Base-by-base conservation (phyloP, 2,888 invertebrate species). In the Aphidius colemani region DNA sequence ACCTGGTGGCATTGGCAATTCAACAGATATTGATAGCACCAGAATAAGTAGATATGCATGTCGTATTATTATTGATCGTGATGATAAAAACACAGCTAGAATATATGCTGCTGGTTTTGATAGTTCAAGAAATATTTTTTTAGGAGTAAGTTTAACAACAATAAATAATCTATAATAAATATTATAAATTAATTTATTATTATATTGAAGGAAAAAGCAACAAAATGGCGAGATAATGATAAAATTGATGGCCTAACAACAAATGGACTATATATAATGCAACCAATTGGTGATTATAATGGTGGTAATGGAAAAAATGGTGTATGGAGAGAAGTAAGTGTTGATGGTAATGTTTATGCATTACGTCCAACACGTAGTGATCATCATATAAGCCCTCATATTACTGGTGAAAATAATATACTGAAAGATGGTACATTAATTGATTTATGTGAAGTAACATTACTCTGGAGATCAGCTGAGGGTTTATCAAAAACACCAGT, bases 101-200 rank as follows among this genome's bases (percentile, higher is more conserved):
- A 94, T 99, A 78, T 99, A 93, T 85, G 99, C 99, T 10, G 99
- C 98, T 40, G 99, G 98, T 65, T 99, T 99, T 83, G 98, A 99
- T 86, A 94, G 96, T 60, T 95, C 95, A 69, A 90, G 93, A 84
- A 98, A 99, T 86, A 99, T 99, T 84, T 98, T 98, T 85, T 89
- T 99, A 81, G 98, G 98, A 83, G 98, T 98, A 87, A 91, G 92
- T 72, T 45, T 13, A 43, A 1, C 3, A 30, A 18, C n/a, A 4
- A 18, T 18, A 13, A 49, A 61, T 45, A 40, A 46, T 13, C 1
- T 13, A 13, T 13, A 51, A 51, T 11, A 51, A 9, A 30, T 6
- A 30, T 44, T n/a, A 49, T 57, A 41, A 10, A 3, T 7, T 11
- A 41, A 13, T 44, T 59, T 4, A 43, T 11, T 40, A n/a, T 40